These are phyloP conservation scores for Neoniphon sammara DNA, from an alignment of 2,797 vertebrate genomes.

Conservation along the genomic window DNA sequence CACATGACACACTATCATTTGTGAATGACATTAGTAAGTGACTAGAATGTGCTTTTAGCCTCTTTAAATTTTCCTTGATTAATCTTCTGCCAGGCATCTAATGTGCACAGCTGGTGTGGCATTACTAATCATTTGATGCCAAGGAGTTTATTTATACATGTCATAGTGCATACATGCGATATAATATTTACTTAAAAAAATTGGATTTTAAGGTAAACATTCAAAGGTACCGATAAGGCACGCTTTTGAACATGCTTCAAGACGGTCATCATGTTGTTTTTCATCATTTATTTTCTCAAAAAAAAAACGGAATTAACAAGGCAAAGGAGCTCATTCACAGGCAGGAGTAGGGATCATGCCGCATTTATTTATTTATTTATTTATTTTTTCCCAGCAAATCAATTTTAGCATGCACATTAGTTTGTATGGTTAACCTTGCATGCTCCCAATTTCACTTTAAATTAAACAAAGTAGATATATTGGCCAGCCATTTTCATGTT, in stretches of 20 bases:
- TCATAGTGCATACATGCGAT: neutral
- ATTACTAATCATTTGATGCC: neutral
- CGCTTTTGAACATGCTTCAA: neutral
- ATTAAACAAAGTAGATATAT: conserved; percentile 44
- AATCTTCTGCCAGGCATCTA: neutral
- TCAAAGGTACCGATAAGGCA: neutral
- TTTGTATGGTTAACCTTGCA: conserved; percentile 45
- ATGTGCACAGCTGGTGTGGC: neutral
- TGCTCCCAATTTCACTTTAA: conserved; percentile 55
- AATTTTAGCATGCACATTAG: conserved; percentile 32
- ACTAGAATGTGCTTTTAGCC: neutral
- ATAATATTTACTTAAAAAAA: too few species aligned
- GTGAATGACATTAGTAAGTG: conserved; percentile 3
- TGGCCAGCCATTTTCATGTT: conserved; percentile 30
- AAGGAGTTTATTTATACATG: neutral
- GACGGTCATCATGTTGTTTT: neutral
- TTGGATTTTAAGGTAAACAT: neutral
- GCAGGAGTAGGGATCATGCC: neutral
- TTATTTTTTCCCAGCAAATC: conserved; percentile 16
- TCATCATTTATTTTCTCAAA: neutral
- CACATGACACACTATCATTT: conserved; percentile 8
- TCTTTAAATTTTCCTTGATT: conserved; percentile 1
- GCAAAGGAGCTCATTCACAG: neutral
- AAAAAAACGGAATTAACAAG: too few species aligned
- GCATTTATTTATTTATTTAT: conserved; percentile 4